phyloP scores from a whole-genome alignment of 2,888 invertebrate genomes.

The Apoda limacodes region DNA sequence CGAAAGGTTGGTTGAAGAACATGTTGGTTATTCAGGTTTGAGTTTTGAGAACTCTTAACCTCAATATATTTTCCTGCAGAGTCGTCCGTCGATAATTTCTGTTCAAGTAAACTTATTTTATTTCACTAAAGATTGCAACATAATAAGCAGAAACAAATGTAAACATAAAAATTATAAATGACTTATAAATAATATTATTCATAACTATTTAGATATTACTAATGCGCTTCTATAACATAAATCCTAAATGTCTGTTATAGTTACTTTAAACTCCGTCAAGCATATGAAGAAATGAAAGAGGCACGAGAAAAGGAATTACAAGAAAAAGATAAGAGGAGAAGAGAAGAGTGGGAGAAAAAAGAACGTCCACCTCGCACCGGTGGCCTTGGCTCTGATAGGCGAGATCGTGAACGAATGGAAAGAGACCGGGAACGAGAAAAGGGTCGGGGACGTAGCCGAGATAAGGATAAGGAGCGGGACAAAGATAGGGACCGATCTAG shows the following conservation, averaged over 20 bases:
- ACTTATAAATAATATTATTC: too few species aligned
- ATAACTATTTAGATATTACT: too few species aligned
- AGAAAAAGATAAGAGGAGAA: conserved; percentile 59
- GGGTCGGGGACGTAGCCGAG: conserved; percentile 24
- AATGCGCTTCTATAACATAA: too few species aligned
- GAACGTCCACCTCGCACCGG: conserved; percentile 42
- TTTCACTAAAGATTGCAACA: too few species aligned
- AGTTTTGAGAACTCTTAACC: not conserved
- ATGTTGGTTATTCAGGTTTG: conserved; percentile 5
- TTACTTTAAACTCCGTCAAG: conserved; percentile 76
- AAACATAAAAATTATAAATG: too few species aligned
- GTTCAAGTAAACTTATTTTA: too few species aligned
- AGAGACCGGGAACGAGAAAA: conserved; percentile 49
- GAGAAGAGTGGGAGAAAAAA: conserved; percentile 53
- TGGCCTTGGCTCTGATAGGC: conserved; percentile 49
- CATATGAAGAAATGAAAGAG: conserved; percentile 75
- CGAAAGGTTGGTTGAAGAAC: conserved; percentile 13
- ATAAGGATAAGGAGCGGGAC: conserved; percentile 17
- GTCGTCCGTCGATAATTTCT: too few species aligned
- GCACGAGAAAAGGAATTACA: conserved; percentile 73
- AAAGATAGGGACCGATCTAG: conserved; percentile 25
- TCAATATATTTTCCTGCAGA: too few species aligned
- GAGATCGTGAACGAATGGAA: conserved; percentile 57
- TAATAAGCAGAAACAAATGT: too few species aligned
- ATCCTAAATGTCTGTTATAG: conserved; percentile 27